phyloP scores from a whole-genome alignment of 2,888 invertebrate species.

The Lithophane leautieri region DNA sequence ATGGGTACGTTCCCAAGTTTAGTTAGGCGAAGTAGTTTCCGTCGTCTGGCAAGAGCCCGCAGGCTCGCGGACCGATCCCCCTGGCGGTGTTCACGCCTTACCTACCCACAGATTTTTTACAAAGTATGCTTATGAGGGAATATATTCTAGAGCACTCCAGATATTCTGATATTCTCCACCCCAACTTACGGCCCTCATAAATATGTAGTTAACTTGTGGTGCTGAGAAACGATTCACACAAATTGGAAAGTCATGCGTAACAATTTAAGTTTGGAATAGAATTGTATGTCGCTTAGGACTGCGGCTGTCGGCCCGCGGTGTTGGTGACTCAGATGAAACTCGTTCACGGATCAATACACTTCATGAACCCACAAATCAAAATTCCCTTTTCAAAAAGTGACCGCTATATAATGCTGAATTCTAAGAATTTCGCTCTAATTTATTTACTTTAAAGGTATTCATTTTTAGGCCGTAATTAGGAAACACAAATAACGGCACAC shows the following conservation, averaged over 20 bases:
- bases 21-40: constrained; percentile 61
- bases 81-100: constrained; percentile 73
- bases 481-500: constrained; percentile 57
- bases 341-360: constrained; percentile 26
- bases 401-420: constrained; percentile 5
- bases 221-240: constrained; percentile 66
- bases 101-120: constrained; percentile 77
- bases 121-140: constrained; percentile 81
- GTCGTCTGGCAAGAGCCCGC: constrained; percentile 44
- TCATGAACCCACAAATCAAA: constrained; percentile 1
- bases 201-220: constrained; percentile 73
- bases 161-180: constrained; percentile 63
- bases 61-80: constrained; percentile 74
- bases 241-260: constrained; percentile 75
- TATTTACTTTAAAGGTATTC: constrained; percentile 36
- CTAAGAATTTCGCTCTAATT: constrained; percentile 18
- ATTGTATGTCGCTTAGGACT: constrained; percentile 47
- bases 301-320: constrained; percentile 10
- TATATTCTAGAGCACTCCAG: constrained; percentile 61
- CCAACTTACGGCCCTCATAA: constrained; percentile 73
- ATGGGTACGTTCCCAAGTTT: constrained; percentile 67
- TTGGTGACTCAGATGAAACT: constrained; percentile 17
- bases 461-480: constrained; percentile 55
- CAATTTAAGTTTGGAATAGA: constrained; percentile 67
- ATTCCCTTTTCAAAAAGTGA: constrained; percentile 3